Evolutionary conservation across 2,113 vertebrate genomes (phyloP).

Genomic region (Eubucco bourcierii): DNA sequence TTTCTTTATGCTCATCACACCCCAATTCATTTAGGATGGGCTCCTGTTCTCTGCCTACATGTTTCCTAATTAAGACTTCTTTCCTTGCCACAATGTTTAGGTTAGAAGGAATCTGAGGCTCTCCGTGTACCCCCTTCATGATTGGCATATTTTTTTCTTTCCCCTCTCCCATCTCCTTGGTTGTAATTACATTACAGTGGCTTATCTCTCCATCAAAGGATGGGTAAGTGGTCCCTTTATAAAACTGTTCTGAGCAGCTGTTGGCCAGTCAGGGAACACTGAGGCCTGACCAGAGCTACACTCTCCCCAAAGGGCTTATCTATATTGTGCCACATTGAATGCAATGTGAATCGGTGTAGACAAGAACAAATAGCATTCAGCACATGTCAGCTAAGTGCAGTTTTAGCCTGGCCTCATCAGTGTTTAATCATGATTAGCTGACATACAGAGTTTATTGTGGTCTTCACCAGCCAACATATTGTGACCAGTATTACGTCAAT

Average conservation of each 20-base stretch:
- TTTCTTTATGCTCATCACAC: slow-evolving; percentile 75
- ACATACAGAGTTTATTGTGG: slow-evolving; percentile 46
- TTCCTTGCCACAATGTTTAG: slow-evolving; percentile 71
- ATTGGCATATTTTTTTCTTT: slow-evolving; percentile 67
- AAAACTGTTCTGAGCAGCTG: slow-evolving; percentile 39
- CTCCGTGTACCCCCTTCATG: slow-evolving; percentile 13
- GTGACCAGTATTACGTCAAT: slow-evolving; percentile 25
- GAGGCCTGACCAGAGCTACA: slow-evolving; percentile 36
- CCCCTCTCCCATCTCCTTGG: slow-evolving; percentile 53
- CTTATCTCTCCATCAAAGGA: slow-evolving; percentile 70
- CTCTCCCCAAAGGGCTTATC: slow-evolving; percentile 51
- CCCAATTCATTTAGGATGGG: slow-evolving; percentile 74
- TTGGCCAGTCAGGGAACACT: slow-evolving; percentile 51
- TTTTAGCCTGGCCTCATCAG: slow-evolving; percentile 48
- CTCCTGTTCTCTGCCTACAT: slow-evolving; percentile 65
- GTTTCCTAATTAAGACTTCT: slow-evolving; percentile 74
- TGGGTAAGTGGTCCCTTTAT: slow-evolving; percentile 60
- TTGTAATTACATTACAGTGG: slow-evolving; percentile 61
- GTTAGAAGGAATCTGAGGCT: slow-evolving; percentile 66
- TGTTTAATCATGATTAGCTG: slow-evolving; percentile 58
- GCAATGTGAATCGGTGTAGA: slow-evolving; percentile 38
- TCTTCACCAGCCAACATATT: slow-evolving; percentile 41
- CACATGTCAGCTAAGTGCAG: slow-evolving; percentile 56
- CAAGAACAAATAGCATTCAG: slow-evolving; percentile 65
- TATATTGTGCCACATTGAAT: slow-evolving; percentile 38